These are phyloP conservation scores for Mirza zaza DNA, from an alignment of 2,113 vertebrate species.

Conservation along the genomic window DNA sequence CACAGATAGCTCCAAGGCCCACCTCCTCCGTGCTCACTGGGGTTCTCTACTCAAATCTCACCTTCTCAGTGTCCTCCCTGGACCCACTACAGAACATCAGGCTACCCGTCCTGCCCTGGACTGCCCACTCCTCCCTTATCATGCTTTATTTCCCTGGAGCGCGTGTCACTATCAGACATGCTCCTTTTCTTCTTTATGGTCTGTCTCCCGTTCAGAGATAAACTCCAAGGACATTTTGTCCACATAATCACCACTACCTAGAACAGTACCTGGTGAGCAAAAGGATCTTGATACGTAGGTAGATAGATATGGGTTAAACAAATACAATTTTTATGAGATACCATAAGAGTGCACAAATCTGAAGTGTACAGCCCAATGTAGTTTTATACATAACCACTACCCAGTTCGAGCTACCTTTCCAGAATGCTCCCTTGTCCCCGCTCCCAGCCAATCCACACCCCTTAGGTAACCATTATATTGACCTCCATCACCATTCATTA, in stretches of 20 bases:
- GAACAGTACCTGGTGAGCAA: not conserved
- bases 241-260: not conserved
- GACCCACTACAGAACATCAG: not conserved
- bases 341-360: not conserved
- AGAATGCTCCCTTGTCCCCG: not conserved
- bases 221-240: constrained; percentile 1
- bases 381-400: not conserved
- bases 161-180: not conserved
- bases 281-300: not conserved
- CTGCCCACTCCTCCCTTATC: not conserved
- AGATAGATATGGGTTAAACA: not conserved
- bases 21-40: rapidly evolving
- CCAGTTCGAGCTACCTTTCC: not conserved
- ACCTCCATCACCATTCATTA: not conserved
- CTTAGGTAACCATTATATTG: not conserved
- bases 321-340: not conserved
- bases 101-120: too few species aligned
- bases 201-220: not conserved
- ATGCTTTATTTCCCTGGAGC: not conserved
- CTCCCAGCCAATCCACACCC: not conserved
- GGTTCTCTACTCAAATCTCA: not conserved
- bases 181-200: not conserved
- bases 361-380: not conserved
- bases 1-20: not conserved
- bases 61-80: not conserved